Percentiles rank a stretch among this genome's conserved stretches.
phyloP scores from a whole-genome alignment of 2,113 vertebrate species.

The Acrocephalus kingi region DNA sequence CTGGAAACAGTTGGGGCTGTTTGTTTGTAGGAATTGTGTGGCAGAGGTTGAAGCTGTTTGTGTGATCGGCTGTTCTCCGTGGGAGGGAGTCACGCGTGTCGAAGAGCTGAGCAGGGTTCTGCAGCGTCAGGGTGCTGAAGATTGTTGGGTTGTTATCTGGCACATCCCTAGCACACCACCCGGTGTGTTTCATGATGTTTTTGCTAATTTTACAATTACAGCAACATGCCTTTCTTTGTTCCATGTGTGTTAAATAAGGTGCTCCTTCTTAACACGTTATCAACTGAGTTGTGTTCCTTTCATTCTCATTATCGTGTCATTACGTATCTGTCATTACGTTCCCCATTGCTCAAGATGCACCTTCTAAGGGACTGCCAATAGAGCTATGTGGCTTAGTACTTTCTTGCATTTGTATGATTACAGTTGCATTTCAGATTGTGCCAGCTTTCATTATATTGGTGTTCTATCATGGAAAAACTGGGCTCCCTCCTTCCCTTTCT shows the following conservation, averaged over 20 bases:
- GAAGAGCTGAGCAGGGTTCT: not conserved
- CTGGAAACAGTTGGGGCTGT: not conserved
- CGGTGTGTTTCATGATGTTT: fast-evolving
- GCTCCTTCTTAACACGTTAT: not conserved
- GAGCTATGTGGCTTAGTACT: not conserved
- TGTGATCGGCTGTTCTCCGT: fast-evolving
- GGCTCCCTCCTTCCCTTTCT: not conserved
- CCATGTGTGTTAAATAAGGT: not conserved
- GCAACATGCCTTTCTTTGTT: not conserved
- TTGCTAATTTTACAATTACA: not conserved
- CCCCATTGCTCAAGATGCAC: not conserved
- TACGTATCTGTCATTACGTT: not conserved
- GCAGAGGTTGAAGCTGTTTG: too few species aligned
- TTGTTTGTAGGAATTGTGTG: not conserved
- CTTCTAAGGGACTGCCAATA: not conserved
- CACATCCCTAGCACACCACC: too few species aligned
- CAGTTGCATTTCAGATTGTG: not conserved
- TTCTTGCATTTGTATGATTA: not conserved
- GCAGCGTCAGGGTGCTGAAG: not conserved
- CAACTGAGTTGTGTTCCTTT: not conserved
- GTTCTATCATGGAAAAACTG: not conserved
- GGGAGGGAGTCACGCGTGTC: fast-evolving
- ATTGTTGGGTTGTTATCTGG: not conserved
- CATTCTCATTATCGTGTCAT: not conserved
- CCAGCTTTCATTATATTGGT: not conserved